Base-by-base conservation (phyloP, 2,113 vertebrate species). In the Hyla sarda region DNA sequence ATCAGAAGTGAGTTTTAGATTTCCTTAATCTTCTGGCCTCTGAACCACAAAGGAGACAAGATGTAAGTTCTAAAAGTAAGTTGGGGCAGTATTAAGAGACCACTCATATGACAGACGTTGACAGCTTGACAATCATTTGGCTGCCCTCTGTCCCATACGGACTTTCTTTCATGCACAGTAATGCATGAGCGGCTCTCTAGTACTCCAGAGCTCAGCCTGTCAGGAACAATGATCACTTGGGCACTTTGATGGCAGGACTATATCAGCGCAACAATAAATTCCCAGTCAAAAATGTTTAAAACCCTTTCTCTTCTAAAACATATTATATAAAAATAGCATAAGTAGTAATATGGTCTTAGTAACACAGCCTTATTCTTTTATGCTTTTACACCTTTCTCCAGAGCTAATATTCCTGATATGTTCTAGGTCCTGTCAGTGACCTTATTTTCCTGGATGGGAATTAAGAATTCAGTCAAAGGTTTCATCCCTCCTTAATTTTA, bases 51-150 rank as follows among this genome's bases (percentile, higher is more conserved):
- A 21, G 50, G 37, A 65, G n/a, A 84, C 34, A 17, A 74, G n/a
- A 75, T n/a, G n/a, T 58, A 41, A 58, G 30, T 52, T 34, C 45
- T 19, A 56, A 47, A 47, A 54, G 17, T 19, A 79, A 50, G 41
- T 45, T 45, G 41, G 52, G 23, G 23, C 37, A 30, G 50, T 37
- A 80, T 73, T 80, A 37, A 47, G 48, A 48, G 47, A 73, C 48
- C 32, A 28, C 56, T 4, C 21, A 14, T 37, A 73, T 72, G 65
- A 80, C 65, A 80, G 9, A 80, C 32, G 47, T 73, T 80, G 50
- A 86, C 62, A 80, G 30, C 12, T 50, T 62, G 60, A 23, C 76
- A 72, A 52, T 79, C 56, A 65, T 69, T 78, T 30, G n/a, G 25
- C 19, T 71, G 65, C 67, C 69, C 32, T 58, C 13, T 45, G 8